Base-by-base conservation (phyloP, 1,140 invertebrate genomes). In the Meteorus sp. region DNA sequence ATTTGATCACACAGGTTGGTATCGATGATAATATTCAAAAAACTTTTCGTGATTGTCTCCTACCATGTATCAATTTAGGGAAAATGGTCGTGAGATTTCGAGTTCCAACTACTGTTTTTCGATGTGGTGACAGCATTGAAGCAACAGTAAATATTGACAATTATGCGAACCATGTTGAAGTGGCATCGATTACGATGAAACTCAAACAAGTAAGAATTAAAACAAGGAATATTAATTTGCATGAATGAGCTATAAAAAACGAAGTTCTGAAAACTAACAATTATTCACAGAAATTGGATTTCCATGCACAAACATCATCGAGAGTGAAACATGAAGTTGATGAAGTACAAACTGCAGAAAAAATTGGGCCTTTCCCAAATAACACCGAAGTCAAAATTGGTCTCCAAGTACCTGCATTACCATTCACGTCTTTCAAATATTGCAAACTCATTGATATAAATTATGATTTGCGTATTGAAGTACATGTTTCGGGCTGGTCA, bases 71-170 rank as follows among this genome's bases (percentile, higher is more conserved):
- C n/a, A 44, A 52, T 1, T 83, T 82, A 4, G 83, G 84, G 0
- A 82, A 83, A 1, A 51, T 88, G 6, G 77, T 80, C 0, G 75
- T 85, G 2, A 78, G 83, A 15, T 75, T 87, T 0, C 71, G 66
- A 58, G 68, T 87, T 7, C 87, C 87, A 1, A 75, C 82, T 20
- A 43, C 80, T 0, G 87, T 86, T 0, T 88, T 82, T 66, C 85
- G 85, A 47, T 82, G 85, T 8, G 87, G 87, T 0, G 86, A 89
- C 75, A 72, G 75, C 19, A 83, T 89, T 66, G 82, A 85, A 1
- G 73, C 87, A 4, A 77, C 73, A 27, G 69, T 86, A 15, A 80
- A 86, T 62, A 80, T 86, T 20, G 81, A 86, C 45, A 87, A 87
- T 56, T 80, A 79, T n/a, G 86, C 86, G 13, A 84, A 83, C 69